A percentile compares a stretch with the other conserved stretches of the same genome.
These are phyloP conservation scores for Anarsia innoxiella DNA, from an alignment of 2,888 invertebrate species.

Conservation along the genomic window DNA sequence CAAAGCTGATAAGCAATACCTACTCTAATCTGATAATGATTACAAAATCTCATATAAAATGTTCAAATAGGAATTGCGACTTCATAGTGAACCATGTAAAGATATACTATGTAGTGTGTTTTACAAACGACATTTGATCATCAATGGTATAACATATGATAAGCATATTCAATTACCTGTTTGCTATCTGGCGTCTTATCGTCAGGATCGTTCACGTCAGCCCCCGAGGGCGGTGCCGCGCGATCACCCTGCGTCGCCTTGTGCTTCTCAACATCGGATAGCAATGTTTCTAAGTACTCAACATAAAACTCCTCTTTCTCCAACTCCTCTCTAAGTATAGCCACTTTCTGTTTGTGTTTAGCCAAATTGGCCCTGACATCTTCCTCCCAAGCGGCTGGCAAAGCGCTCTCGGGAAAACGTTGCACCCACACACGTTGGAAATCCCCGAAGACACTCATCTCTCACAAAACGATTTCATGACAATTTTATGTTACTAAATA, in stretches of 20 bases:
- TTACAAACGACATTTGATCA: not conserved
- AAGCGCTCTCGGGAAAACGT: slow-evolving; percentile 91
- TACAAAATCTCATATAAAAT: too few species aligned
- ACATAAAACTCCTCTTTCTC: slow-evolving; percentile 94
- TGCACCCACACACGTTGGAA: slow-evolving; percentile 94
- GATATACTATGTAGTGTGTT: not conserved
- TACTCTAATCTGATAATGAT: too few species aligned
- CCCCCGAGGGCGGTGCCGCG: slow-evolving; percentile 68
- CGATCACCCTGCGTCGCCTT: slow-evolving; percentile 73
- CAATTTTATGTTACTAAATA: slow-evolving; percentile 51
- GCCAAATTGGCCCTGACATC: slow-evolving; percentile 92
- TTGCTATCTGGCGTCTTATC: slow-evolving; percentile 66
- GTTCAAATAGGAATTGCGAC: too few species aligned
- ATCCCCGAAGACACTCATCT: slow-evolving; percentile 92
- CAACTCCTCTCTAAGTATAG: slow-evolving; percentile 86
- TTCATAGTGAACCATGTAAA: too few species aligned
- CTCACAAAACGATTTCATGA: slow-evolving; percentile 73
- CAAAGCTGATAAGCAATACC: not conserved
- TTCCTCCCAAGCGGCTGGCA: slow-evolving; percentile 95
- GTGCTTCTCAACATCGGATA: slow-evolving; percentile 90
- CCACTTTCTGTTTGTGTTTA: slow-evolving; percentile 91
- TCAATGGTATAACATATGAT: slow-evolving; percentile 5
- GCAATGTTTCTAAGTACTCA: slow-evolving; percentile 88
- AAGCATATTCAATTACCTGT: slow-evolving; percentile 43
- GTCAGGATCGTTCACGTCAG: slow-evolving; percentile 58